A percentile compares a stretch with the other conserved stretches of the same genome.
Conservation (phyloP, 2,113 vertebrate genomes). For the Panthera uncia region DNA sequence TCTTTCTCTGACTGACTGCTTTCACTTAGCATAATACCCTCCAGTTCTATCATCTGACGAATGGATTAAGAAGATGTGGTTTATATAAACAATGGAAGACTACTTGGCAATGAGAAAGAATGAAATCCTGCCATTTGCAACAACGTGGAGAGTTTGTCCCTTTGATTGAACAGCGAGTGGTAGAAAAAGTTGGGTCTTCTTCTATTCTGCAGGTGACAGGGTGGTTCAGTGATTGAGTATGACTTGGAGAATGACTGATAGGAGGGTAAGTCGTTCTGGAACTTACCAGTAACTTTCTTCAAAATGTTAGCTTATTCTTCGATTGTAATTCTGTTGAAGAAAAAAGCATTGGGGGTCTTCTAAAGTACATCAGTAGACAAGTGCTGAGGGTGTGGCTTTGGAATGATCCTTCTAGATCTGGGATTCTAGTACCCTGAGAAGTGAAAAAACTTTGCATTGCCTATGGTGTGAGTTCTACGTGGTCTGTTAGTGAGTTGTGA, state of each 20-base stretch:
- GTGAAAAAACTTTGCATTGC: background rate
- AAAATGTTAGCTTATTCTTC: background rate
- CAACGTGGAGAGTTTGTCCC: no score
- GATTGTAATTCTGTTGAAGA: background rate
- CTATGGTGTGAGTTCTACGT: background rate
- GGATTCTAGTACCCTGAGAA: background rate
- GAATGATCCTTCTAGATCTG: background rate
- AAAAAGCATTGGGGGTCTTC: background rate
- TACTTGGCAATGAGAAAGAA: no score
- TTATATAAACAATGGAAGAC: no score
- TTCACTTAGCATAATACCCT: no score
- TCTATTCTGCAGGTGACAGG: background rate
- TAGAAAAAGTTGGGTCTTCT: background rate
- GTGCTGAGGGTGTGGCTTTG: background rate
- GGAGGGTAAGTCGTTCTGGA: fast-evolving
- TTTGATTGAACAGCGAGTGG: background rate
- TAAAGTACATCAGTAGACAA: background rate
- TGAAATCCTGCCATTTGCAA: no score
- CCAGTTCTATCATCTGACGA: no score
- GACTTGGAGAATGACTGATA: background rate
- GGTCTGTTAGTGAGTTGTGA: background rate
- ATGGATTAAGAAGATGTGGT: no score
- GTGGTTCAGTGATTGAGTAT: fast-evolving
- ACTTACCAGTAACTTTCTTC: background rate
- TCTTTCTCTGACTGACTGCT: no score